Base-by-base conservation (phyloP, 1,140 invertebrate species). In the Dysdera silvatica region DNA sequence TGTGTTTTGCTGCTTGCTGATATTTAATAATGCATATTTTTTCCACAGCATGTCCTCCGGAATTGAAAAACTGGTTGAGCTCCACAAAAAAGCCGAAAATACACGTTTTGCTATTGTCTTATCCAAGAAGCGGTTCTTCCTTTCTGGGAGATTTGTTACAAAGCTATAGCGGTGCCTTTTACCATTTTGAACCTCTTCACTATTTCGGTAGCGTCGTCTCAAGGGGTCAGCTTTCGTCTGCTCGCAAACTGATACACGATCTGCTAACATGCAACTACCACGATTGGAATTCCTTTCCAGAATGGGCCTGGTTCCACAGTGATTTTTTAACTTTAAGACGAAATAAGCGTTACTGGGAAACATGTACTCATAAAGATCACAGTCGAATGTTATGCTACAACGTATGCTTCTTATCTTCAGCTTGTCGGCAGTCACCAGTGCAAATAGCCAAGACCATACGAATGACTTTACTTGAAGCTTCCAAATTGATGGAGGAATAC, bases 41-140 rank as follows among this genome's bases (percentile, higher is more conserved):
- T 47, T 33, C 49, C 49, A 40, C 33, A 62, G 61, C 29, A 37
- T 62, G 61, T 24, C 61, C 61, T 10, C n/a, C 61, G 6, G 24
- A 29, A 32, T 24, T 62, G 31, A 47, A 45, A 41, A 28, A 32
- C 29, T 62, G 61, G 61, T 43, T 55, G 35, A 49, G 31, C 24
- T 47, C 60, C 4, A 45, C 37, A 14, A 45, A 47, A 28, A 58
- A 32, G 23, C 54, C 62, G 28, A 65, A 60, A 29, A 53, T 61
- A 31, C 65, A 67, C 26, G 55, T 65, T 12, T 41, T 62, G 8
- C 26, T 92, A 63, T 74, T 91, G 26, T 88, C 87, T 1, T 89
- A 87, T 33, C 91, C 88, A 87, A 79, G 89, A 64, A 89, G 87
- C 12, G 89, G 89, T n/a, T 90, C 89, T 43, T 91, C 89, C 20